Conservation (phyloP, 1,140 invertebrate genomes). For the Ridgeia piscesae region DNA sequence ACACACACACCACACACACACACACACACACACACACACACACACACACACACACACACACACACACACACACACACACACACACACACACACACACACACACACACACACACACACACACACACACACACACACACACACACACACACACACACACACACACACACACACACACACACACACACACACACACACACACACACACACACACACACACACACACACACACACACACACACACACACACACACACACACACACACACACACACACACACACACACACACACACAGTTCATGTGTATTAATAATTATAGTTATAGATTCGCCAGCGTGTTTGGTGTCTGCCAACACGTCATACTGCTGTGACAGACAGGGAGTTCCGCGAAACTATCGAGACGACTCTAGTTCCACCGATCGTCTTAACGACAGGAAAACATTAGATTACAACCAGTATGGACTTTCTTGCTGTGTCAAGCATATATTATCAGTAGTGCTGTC, state of each 20-base stretch:
- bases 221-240: slow-evolving; percentile 13
- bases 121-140: slow-evolving; percentile 13
- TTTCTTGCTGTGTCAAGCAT: too few relatives aligned
- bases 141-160: slow-evolving; percentile 13
- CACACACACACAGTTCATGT: neutral
- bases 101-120: neutral
- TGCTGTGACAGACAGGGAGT: too few relatives aligned
- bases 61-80: slow-evolving; percentile 13
- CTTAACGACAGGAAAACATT: too few relatives aligned
- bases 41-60: slow-evolving; percentile 13
- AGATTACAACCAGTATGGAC: too few relatives aligned
- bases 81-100: neutral
- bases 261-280: slow-evolving; percentile 13
- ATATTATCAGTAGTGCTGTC: too few relatives aligned
- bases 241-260: slow-evolving; percentile 13
- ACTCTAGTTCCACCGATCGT: too few relatives aligned
- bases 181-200: slow-evolving; percentile 12
- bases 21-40: slow-evolving; percentile 13
- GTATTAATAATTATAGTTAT: neutral
- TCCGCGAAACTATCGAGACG: too few relatives aligned
- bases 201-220: neutral
- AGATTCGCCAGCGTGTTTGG: too few relatives aligned
- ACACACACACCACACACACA: neutral
- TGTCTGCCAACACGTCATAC: too few relatives aligned
- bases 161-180: slow-evolving; percentile 9